Evolutionary conservation across 2,113 vertebrate species (phyloP), one percentile per base, ranked within the genome.

Genomic region (Callospermophilus lateralis): DNA sequence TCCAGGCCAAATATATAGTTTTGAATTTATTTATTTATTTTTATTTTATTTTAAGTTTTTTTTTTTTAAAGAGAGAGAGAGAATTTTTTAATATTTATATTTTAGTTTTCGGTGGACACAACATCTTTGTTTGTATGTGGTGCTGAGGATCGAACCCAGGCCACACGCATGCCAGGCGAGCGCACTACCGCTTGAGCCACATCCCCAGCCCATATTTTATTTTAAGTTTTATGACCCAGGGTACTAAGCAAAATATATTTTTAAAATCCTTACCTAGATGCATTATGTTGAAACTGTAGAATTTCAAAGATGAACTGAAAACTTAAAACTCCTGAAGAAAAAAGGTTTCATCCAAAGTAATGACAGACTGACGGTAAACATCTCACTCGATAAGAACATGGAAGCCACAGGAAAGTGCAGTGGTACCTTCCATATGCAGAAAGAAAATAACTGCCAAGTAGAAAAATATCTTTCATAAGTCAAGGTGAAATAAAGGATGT

Each of bases 401-500:
- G 91, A 92, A 79, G 34, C 48, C 42, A 55, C n/a, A 37, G 32
- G 55, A 89, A 77, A 76, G 39, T 84, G 42, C 28, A 86, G 51
- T n/a, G 17, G 39, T 51, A 51, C 55, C 15, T 74, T 85, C 30
- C 63, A 11, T 42, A 55, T 26, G 39, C 67, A 65, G 20, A 84
- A 76, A 76, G 83, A 67, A 70, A 78, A 87, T 67, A 90, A 77
- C 68, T 58, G 1, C 42, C 89, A 48, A 70, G 30, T 26, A 83
- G 34, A 91, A 55, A 90, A 77, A 65, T 39, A 39, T 9, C 28
- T 61, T 70, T 92, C 53, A 58, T 68, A 73, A 76, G 34, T 28
- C 7, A 93, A 89, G 48, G 74, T 39, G 34, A 94, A 87, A 72
- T 90, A 93, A 53, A 92, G 95, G 73, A 63, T 24, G 17, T 42